Conservation (phyloP, 2,113 vertebrate genomes). For the Phasianus colchicus region DNA sequence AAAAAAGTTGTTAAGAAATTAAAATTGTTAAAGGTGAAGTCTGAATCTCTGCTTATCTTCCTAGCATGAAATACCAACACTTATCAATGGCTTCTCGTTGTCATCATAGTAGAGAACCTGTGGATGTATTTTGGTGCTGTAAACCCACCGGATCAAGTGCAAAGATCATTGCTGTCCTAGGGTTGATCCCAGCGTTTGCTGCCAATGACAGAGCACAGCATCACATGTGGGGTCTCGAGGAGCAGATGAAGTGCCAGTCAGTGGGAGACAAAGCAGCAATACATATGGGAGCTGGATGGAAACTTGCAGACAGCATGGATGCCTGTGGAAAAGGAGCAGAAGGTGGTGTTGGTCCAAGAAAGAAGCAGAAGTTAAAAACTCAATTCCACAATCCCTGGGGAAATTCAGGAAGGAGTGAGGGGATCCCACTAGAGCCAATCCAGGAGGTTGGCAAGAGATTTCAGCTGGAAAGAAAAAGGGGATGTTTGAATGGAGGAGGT, state of each 20-base stretch:
- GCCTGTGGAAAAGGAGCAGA: background rate
- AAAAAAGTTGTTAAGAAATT: background rate
- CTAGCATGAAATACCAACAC: background rate
- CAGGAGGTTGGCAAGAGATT: background rate
- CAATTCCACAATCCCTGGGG: background rate
- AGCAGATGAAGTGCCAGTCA: background rate
- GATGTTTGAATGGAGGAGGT: background rate
- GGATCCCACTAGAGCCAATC: background rate
- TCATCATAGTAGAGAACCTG: background rate
- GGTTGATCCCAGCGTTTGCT: background rate
- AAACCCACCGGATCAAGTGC: background rate
- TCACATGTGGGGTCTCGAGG: background rate
- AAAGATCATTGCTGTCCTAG: background rate
- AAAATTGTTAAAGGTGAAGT: background rate
- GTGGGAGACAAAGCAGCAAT: background rate
- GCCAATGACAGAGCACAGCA: background rate
- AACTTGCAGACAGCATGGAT: background rate
- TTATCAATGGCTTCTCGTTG: background rate
- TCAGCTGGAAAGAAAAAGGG: background rate
- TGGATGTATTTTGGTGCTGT: background rate
- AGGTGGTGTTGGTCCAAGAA: background rate
- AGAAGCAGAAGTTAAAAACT: background rate
- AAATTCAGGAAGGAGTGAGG: background rate
- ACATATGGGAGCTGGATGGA: background rate
- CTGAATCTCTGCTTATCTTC: background rate